A percentile compares a stretch with the other conserved stretches of the same genome.
Conservation (phyloP, 1,140 invertebrate genomes). For the Elysia chlorotica region DNA sequence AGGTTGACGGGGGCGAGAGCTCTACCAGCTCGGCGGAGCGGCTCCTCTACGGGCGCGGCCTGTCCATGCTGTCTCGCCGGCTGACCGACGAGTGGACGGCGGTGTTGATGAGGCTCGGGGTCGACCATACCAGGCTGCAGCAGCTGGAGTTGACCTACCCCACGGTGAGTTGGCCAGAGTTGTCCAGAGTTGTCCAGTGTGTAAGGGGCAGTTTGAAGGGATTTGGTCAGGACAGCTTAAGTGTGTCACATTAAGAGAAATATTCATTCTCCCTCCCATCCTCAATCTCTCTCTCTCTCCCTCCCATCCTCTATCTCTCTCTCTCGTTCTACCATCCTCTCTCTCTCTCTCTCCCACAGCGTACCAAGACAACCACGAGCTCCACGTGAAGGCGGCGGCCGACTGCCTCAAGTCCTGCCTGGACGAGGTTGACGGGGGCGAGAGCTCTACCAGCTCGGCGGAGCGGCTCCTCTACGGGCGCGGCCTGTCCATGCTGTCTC, state of each 20-base stretch:
- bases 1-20: conserved; percentile 26
- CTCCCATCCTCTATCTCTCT: background rate
- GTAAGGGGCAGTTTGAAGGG: background rate
- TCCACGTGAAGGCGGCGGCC: conserved; percentile 35
- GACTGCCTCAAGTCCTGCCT: conserved; percentile 26
- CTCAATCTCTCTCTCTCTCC: too few relatives aligned
- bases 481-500: conserved; percentile 39
- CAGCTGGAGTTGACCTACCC: conserved; percentile 45
- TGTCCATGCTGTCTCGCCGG: conserved; percentile 40
- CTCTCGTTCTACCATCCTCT: background rate
- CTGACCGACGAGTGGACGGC: conserved; percentile 45
- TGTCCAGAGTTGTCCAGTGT: background rate
- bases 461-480: conserved; percentile 46
- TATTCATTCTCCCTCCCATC: background rate
- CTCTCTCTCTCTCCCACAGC: conserved; percentile 9
- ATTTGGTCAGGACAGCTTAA: background rate
- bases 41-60: conserved; percentile 42
- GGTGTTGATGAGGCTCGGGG: conserved; percentile 37
- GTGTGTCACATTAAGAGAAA: background rate
- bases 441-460: conserved; percentile 23
- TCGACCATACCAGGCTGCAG: conserved; percentile 44
- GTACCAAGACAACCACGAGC: conserved; percentile 35
- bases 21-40: conserved; percentile 28
- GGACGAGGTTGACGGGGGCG: conserved; percentile 30
- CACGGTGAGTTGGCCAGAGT: background rate